phyloP scores from a whole-genome alignment of 1,140 invertebrate genomes.

The Aphelenchoides avenae region DNA sequence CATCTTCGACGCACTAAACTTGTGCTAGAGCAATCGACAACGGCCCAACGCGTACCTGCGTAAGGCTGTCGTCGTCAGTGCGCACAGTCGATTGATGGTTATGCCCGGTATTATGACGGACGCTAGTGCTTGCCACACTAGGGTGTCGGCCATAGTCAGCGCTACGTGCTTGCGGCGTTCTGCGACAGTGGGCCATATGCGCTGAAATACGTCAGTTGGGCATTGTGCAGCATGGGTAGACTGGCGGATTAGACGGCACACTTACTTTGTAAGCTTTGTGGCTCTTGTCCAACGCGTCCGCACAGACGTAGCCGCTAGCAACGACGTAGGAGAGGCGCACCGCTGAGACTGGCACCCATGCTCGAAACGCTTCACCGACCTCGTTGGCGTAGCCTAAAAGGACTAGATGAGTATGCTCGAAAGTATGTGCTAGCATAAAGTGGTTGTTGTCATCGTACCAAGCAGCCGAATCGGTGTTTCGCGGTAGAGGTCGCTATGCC shows the following conservation, averaged over 20 bases:
- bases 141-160: conserved; percentile 21
- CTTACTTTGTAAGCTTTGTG: conserved; percentile 68
- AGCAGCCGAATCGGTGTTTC: conserved; percentile 75
- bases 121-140: conserved; percentile 85
- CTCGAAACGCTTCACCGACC: conserved; percentile 84
- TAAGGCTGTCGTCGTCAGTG: conserved; percentile 65
- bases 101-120: conserved; percentile 85
- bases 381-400: conserved; percentile 86
- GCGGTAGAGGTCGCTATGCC: conserved; percentile 71
- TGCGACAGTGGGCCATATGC: neutral
- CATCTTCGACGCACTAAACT: conserved; percentile 51
- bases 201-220: too few species aligned
- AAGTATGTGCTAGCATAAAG: neutral
- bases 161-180: conserved; percentile 24
- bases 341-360: conserved; percentile 70
- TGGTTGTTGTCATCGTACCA: conserved; percentile 62
- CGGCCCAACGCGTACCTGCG: conserved; percentile 52
- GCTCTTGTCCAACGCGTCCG: conserved; percentile 79
- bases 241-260: too few species aligned
- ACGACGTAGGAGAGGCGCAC: conserved; percentile 76
- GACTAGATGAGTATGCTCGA: too few species aligned
- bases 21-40: conserved; percentile 12
- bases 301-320: conserved; percentile 77
- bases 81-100: conserved; percentile 80
- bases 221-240: too few species aligned